These are phyloP conservation scores for Vicugna pacos DNA, from an alignment of 2,113 vertebrate genomes.

Conservation along the genomic window DNA sequence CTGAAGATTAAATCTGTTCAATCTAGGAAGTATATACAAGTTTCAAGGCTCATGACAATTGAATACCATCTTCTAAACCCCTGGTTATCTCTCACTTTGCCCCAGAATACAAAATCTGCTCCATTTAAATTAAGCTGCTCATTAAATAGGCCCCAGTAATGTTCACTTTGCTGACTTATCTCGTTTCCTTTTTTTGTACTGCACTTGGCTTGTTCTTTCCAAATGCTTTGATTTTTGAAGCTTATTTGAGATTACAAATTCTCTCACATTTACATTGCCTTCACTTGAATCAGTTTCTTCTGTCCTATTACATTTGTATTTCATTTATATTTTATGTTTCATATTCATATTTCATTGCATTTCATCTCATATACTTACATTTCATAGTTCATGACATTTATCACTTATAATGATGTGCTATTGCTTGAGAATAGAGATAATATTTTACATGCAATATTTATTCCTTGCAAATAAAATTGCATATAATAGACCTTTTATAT, in stretches of 20 bases:
- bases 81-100: neutral
- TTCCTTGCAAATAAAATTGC: constrained; percentile 1
- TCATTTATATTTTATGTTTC: neutral
- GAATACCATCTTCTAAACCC: neutral
- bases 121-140: neutral
- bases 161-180: neutral
- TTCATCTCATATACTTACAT: neutral
- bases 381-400: neutral
- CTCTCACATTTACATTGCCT: neutral
- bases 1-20: neutral
- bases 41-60: neutral
- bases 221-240: neutral
- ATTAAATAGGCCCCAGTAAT: neutral
- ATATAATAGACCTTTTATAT: neutral
- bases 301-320: neutral
- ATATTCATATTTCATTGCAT: neutral
- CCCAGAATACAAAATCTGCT: neutral
- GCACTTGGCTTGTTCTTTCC: neutral
- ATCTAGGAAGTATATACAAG: neutral
- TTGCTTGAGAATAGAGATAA: neutral
- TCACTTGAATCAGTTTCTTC: neutral
- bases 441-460: neutral
- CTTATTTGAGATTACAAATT: neutral
- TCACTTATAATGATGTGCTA: neutral
- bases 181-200: neutral